Conservation (phyloP, 2,888 invertebrate genomes). For the Latrodectus elegans region DNA sequence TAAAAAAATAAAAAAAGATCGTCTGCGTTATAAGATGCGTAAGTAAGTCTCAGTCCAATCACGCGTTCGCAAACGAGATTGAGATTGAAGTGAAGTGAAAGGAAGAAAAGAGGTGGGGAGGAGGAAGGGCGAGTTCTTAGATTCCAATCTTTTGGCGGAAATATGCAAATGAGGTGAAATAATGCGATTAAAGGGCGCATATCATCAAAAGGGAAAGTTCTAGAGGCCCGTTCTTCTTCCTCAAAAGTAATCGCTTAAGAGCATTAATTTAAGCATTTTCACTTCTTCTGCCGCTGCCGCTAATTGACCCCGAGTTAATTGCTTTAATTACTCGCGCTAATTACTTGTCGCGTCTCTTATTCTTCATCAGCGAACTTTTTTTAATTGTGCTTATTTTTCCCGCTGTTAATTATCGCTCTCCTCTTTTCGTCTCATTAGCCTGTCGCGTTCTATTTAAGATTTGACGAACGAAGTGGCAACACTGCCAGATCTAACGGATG, state of each 20-base stretch:
- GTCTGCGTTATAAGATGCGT: conserved; percentile 66
- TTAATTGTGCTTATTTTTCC: conserved; percentile 11
- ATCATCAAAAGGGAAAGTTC: conserved; percentile 62
- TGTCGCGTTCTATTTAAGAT: conserved; percentile 20
- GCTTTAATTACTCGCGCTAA: conserved; percentile 68
- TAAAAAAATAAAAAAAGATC: conserved; percentile 22
- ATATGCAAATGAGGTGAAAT: conserved; percentile 66
- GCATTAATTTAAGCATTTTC: conserved; percentile 66
- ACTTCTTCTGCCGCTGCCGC: conserved; percentile 56
- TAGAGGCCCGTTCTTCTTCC: conserved; percentile 21
- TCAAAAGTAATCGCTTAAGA: conserved; percentile 58
- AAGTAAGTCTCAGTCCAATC: conserved; percentile 67
- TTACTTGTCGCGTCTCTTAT: conserved; percentile 47
- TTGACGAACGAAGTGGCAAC: background rate
- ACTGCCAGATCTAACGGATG: no score
- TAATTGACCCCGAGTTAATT: conserved; percentile 68
- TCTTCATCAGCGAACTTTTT: conserved; percentile 9
- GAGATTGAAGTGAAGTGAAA: conserved; percentile 46
- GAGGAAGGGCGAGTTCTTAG: conserved; percentile 44
- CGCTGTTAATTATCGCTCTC: conserved; percentile 56
- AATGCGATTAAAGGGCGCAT: conserved; percentile 66
- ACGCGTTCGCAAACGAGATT: conserved; percentile 65
- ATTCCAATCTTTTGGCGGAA: conserved; percentile 66
- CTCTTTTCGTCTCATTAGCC: conserved; percentile 55
- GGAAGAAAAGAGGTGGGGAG: conserved; percentile 1